Conservation (phyloP, 2,888 invertebrate genomes). For the Caenorhabditis sulstoni region DNA sequence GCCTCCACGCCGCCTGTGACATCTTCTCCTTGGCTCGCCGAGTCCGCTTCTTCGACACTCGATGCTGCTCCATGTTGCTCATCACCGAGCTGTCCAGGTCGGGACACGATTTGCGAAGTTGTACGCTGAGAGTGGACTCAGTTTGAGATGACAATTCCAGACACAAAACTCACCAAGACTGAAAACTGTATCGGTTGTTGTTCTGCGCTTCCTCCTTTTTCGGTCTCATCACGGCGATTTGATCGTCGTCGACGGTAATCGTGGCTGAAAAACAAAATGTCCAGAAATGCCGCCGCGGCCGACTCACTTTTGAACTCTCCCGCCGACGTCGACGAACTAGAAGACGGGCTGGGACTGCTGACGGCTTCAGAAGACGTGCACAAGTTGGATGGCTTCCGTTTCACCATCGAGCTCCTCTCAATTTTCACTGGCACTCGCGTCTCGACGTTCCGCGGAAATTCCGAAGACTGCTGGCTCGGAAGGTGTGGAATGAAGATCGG, state of each 20-base stretch:
- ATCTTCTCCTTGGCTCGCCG: constrained; percentile 66
- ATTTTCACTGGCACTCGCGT: constrained; percentile 51
- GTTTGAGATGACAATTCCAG: not conserved
- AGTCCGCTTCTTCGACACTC: constrained; percentile 56
- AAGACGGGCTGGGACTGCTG: constrained; percentile 8
- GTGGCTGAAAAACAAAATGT: constrained; percentile 64
- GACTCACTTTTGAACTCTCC: constrained; percentile 48
- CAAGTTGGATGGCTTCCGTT: constrained; percentile 33
- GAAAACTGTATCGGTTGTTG: constrained; percentile 54
- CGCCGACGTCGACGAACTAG: constrained; percentile 22
- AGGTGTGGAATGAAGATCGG: not conserved
- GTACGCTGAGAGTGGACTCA: constrained; percentile 48
- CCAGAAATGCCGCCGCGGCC: no score
- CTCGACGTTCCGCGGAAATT: constrained; percentile 47
- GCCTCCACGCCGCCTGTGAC: constrained; percentile 61
- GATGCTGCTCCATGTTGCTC: constrained; percentile 53
- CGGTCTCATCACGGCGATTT: constrained; percentile 35
- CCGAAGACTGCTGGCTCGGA: not conserved
- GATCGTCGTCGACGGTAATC: constrained; percentile 60
- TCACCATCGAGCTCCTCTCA: constrained; percentile 51
- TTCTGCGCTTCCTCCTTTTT: constrained; percentile 44
- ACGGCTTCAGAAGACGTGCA: constrained; percentile 5
- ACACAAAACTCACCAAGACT: constrained; percentile 38
- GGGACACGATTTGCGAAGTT: constrained; percentile 68
- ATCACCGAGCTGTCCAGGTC: constrained; percentile 59